Percentiles rank a stretch among this genome's conserved stretches.
These are phyloP conservation scores for Henicopernis longicauda DNA, from an alignment of 2,113 vertebrate genomes.

Conservation along the genomic window DNA sequence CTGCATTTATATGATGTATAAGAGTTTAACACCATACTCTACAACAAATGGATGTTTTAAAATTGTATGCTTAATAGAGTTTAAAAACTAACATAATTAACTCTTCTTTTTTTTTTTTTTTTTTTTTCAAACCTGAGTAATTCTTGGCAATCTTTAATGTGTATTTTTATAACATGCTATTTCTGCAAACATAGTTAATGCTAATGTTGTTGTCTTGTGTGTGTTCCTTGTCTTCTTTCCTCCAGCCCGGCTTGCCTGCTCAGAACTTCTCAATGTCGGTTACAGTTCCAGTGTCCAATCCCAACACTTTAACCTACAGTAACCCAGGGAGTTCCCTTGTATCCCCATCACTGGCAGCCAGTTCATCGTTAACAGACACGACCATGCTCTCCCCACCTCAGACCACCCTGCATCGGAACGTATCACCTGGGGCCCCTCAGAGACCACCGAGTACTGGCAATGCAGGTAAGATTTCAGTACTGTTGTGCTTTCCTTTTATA, in stretches of 20 bases:
- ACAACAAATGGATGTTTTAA: not conserved
- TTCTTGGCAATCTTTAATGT: not conserved
- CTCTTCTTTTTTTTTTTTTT: not conserved
- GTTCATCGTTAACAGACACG: slow-evolving; percentile 84
- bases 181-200: not conserved
- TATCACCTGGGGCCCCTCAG: slow-evolving; percentile 87
- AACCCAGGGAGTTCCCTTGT: slow-evolving; percentile 87
- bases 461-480: slow-evolving; percentile 72
- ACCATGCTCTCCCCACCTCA: slow-evolving; percentile 92
- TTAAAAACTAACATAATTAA: slow-evolving; percentile 60
- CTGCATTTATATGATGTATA: not conserved
- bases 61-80: not conserved
- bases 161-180: not conserved
- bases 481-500: not conserved
- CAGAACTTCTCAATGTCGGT: slow-evolving; percentile 99
- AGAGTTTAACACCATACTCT: not conserved
- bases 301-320: slow-evolving; percentile 87
- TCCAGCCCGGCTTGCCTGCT: slow-evolving; percentile 89
- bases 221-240: not conserved
- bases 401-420: slow-evolving; percentile 87
- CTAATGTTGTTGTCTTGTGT: not conserved
- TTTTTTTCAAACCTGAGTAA: not conserved
- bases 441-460: slow-evolving; percentile 89
- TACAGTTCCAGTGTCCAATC: slow-evolving; percentile 94
- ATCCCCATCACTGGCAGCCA: slow-evolving; percentile 84